Evolutionary conservation across 2,888 invertebrate genomes (phyloP), one percentile per base, ranked within the genome.

Genomic region (Neoaliturus tenellus): DNA sequence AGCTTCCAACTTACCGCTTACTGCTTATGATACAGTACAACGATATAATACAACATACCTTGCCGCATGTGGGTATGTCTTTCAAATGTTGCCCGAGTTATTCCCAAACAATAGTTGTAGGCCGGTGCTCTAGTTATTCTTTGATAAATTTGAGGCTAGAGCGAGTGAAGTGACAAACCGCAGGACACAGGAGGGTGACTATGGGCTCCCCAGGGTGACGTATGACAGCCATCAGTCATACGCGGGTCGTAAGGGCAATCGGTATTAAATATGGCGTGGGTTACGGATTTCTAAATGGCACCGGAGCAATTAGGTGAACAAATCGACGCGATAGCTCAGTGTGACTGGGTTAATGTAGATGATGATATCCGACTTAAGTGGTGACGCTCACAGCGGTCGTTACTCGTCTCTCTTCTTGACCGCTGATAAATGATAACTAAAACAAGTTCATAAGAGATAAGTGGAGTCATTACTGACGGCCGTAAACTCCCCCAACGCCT

Each of bases 381-480:
- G 71, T 39, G 71, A 71, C n/a, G 71, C 71, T 39, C 10, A 10
- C 8, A 58, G 23, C 44, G 28, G 73, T 28, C 73, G 17, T 75
- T 75, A 75, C 41, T 48, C 44, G 71, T n/a, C 6, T 31, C 35
- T 69, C 69, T 58, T 69, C 28, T 69, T 69, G 71, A 71, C 41
- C 71, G 71, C 73, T 75, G 73, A 75, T n/a, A 75, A 75, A 75
- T 75, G 41, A 75, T 75, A 75, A 75, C 73, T 75, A 75, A 75
- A 75, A 75, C 73, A 75, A 75, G 41, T 75, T 75, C 73, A 44
- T 44, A 44, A 75, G 44, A 28, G 73, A 75, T 75, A 75, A 75
- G 73, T 75, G 73, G 73, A 75, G 44, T 44, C 62, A 62, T 62
- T 62, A 62, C 14, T 28, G 62, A 55, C 20, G 62, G 28, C 31